These are phyloP conservation scores for Schizothorax lantsangensis DNA, from an alignment of 2,797 vertebrate species.

Conservation along the genomic window DNA sequence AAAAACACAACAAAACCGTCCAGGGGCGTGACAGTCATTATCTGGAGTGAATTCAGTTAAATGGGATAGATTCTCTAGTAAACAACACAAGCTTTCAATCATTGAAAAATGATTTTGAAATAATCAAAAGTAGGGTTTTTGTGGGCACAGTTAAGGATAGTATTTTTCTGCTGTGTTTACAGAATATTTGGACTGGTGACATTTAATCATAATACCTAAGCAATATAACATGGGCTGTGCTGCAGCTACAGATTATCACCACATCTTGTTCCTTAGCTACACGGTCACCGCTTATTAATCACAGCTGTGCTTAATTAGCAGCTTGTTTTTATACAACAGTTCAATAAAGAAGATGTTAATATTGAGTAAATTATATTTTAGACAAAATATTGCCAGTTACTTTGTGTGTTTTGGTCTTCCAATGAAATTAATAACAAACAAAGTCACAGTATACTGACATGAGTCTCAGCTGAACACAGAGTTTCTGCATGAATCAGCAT, in stretches of 20 bases:
- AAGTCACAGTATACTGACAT: neutral
- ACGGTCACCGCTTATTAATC: neutral
- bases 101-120: neutral
- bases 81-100: neutral
- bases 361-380: neutral
- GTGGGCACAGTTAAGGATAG: neutral
- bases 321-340: neutral
- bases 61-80: neutral
- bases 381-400: neutral
- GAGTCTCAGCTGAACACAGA: neutral
- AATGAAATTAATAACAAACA: neutral
- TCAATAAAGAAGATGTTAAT: neutral
- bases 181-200: neutral
- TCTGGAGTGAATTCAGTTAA: constrained; percentile 10
- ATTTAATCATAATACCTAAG: neutral
- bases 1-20: too few relatives aligned
- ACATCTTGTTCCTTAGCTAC: neutral
- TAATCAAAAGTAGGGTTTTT: neutral
- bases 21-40: too few relatives aligned
- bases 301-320: neutral
- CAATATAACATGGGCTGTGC: neutral
- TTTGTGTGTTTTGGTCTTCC: neutral
- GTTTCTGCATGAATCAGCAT: neutral
- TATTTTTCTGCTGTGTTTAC: neutral
- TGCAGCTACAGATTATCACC: neutral